Evolutionary conservation across 2,797 vertebrate species (phyloP), one percentile per base, ranked within the genome.

Genomic region (Eidolon dupreanum): DNA sequence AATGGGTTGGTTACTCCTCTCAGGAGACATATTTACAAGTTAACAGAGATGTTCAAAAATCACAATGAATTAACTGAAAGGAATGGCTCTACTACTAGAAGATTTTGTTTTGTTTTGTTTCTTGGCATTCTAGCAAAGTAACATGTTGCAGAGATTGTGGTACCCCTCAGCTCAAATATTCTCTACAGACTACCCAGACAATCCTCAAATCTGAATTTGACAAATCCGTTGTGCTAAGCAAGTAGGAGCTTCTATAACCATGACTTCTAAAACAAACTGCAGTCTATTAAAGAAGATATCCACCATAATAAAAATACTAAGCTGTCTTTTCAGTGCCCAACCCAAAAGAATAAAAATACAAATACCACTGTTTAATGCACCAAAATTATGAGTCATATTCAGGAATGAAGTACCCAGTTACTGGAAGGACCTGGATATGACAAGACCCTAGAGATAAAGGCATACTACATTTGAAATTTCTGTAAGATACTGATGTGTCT

Each of bases 221-320:
- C 90, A 97, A 95, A 77, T 82, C 31, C 49, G 95, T 96, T 73
- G 11, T 73, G 59, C 41, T 96, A 96, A 96, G 78, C 57, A 71
- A 94, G 93, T 49, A 95, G 0, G 0, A 93, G 49, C 81, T 85
- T 97, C 71, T 94, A 82, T 46, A 90, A 59, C 20, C 49, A 93
- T 22, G 38, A 88, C 38, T 81, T 79, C 55, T 77, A 68, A 92
- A 86, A 61, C 12, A 78, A 82, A 66, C 2, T 87, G 2, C 51
- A 4, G n/a, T 51, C 16, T 89, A 46, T 73, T 78, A 66, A 11
- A 91, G 63, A 73, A 85, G 15, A 90, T 33, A 59, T 31, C 16
- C 6, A 81, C 22, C n/a, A 41, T 73, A 73, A 77, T 77, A 51
- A 83, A 94, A 93, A 63, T 20, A 65, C 2, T 63, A 61, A 65